A percentile compares a stretch with the other conserved stretches of the same genome.
Evolutionary conservation across 2,113 vertebrate genomes (phyloP).

Genomic region (Tautogolabrus adspersus): DNA sequence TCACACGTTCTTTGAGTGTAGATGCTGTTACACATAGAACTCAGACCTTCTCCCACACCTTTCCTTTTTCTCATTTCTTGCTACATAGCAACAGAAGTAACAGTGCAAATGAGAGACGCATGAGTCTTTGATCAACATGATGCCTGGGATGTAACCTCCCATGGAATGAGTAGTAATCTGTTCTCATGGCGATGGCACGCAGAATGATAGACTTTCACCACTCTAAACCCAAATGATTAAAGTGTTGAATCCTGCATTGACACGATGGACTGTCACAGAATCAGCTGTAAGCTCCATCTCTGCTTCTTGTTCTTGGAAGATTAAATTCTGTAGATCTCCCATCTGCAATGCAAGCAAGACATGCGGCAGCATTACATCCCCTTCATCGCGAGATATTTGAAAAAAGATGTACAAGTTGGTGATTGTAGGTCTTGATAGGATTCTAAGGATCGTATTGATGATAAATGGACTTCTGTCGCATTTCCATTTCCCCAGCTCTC

Average conservation of each 20-base stretch:
- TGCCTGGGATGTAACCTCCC: background rate
- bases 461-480: conserved; percentile 42
- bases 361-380: background rate
- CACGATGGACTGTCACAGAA: conserved; percentile 35
- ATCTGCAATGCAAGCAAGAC: conserved; percentile 8
- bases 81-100: background rate
- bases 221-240: conserved; percentile 41
- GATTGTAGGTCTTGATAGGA: conserved; percentile 28
- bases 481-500: conserved; percentile 40
- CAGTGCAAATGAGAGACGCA: conserved; percentile 34
- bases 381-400: conserved; percentile 17
- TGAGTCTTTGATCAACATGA: conserved; percentile 29
- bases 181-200: conserved; percentile 9
- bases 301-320: conserved; percentile 47
- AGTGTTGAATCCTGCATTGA: conserved; percentile 25
- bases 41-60: background rate
- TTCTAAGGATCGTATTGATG: conserved; percentile 14
- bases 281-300: conserved; percentile 33
- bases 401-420: conserved; percentile 35
- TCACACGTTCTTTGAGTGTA: background rate
- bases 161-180: conserved; percentile 37
- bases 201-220: conserved; percentile 23
- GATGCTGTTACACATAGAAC: background rate
- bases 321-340: conserved; percentile 41
- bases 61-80: background rate